phyloP scores from a whole-genome alignment of 2,888 invertebrate species.

The Sussaba pulchella region DNA sequence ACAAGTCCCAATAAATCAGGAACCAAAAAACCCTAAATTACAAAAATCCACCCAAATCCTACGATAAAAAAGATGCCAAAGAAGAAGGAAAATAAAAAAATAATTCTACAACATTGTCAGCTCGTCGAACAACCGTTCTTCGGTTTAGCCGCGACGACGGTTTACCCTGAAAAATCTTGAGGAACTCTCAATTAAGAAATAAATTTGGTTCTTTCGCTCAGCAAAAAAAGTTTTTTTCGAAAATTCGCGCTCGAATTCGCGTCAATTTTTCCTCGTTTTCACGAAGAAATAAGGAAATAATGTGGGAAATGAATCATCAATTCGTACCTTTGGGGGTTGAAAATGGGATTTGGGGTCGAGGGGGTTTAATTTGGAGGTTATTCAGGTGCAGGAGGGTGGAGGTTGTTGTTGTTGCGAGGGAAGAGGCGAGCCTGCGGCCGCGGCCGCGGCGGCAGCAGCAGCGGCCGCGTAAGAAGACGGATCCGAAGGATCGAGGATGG shows the following conservation, averaged over 20 bases:
- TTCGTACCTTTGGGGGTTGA: constrained; percentile 5
- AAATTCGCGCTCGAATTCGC: no score
- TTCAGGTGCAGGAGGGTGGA: constrained; percentile 80
- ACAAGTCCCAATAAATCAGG: no score
- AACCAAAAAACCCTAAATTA: no score
- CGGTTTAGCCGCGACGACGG: constrained; percentile 1
- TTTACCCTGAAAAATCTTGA: constrained; percentile 53
- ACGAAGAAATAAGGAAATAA: constrained; percentile 4
- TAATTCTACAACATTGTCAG: constrained; percentile 18
- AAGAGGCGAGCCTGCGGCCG: constrained; percentile 81
- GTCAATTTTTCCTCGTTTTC: no score
- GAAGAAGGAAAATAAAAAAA: constrained; percentile 3
- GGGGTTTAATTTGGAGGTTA: no score
- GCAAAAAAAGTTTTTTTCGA: constrained; percentile 4
- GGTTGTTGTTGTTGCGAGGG: constrained; percentile 83
- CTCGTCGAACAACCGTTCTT: neutral
- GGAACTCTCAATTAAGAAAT: constrained; percentile 18
- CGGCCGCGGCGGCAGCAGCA: constrained; percentile 79
- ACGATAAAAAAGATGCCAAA: constrained; percentile 5
- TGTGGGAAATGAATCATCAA: constrained; percentile 44
- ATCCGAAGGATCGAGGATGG: constrained; percentile 82
- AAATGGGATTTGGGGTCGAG: no score
- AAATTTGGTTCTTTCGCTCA: constrained; percentile 43
- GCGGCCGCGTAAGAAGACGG: constrained; percentile 81
- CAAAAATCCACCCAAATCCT: neutral